Base-by-base conservation (phyloP, 1,140 invertebrate species). In the Sweltsa coloradensis region DNA sequence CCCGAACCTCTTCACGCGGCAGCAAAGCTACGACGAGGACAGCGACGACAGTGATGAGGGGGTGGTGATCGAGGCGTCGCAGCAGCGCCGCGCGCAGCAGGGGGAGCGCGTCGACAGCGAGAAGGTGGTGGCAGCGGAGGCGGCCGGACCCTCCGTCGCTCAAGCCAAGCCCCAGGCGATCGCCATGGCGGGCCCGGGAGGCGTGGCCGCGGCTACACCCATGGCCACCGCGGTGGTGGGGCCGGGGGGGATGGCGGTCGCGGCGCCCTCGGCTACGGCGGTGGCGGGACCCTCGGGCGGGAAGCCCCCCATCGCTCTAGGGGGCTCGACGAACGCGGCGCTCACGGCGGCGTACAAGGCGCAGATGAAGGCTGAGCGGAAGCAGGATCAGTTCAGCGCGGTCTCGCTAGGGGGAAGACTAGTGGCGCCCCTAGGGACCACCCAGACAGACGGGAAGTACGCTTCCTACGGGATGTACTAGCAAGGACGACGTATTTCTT, bases 201-300 rank as follows among this genome's bases (percentile, higher is more conserved):
- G 69, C 9, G 61, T 66, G 7, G 69, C 69, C 7, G 55, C 62
- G 13, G 63, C 69, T 11, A 61, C 62, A 21, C 69, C 68, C 29
- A 51, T 59, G 34, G 67, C 57, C 24, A 68, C 67, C 11, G 67
- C 69, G 5, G 47, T 71, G 5, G 66, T 62, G 11, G 69, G 69
- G 23, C 57, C 62, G 34, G 61, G 58, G 43, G 69, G 69, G 16
- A 52, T 70, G 39, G 67, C 68, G 4, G 53, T 71, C 13, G 63
- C 68, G 4, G 65, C 60, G 48, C 69, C 69, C 6, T 55, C 60
- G 50, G 69, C 68, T 3, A 71, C 69, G 5, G 69, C 69, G 6
- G 58, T 71, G 16, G 66, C 69, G 21, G 68, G 68, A n/a, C 46
- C 46, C 3, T 40, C 46, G 9, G 46, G 46, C 4, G 46, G 46